Conservation (phyloP, 2,888 invertebrate species). For the Synanthedon vespiformis region DNA sequence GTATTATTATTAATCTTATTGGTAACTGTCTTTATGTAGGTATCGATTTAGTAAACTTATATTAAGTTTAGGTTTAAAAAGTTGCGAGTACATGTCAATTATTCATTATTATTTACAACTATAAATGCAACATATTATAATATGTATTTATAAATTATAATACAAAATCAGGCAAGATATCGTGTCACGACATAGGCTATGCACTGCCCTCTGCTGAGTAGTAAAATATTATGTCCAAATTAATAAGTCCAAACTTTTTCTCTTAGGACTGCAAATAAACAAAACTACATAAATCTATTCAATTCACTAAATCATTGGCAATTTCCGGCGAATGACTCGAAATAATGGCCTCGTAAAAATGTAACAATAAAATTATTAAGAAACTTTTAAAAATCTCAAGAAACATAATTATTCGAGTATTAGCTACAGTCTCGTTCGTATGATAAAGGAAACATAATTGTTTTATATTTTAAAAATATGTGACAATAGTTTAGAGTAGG, state of each 20-base stretch:
- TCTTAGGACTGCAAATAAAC: no score
- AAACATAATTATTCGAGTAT: constrained; percentile 12
- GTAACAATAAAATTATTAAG: no score
- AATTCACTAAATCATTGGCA: no score
- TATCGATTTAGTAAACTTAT: neutral
- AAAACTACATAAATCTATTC: no score
- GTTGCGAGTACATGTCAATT: neutral
- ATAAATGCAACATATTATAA: constrained; percentile 14
- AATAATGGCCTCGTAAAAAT: no score
- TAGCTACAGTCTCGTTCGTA: constrained; percentile 12
- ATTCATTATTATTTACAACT: constrained; percentile 13
- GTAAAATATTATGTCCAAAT: no score
- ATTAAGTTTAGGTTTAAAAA: neutral
- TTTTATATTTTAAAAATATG: constrained; percentile 2
- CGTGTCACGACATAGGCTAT: constrained; percentile 13
- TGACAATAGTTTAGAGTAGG: constrained; percentile 7
- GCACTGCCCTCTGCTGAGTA: no score
- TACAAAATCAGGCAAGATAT: constrained; percentile 28
- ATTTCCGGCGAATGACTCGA: no score
- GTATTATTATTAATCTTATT: neutral
- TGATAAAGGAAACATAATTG: neutral
- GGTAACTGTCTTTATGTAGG: neutral
- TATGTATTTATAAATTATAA: constrained; percentile 4
- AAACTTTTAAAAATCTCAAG: no score
- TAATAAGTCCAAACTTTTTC: no score